A percentile compares a stretch with the other conserved stretches of the same genome.
Conservation (phyloP, 2,113 vertebrate genomes). For the Gnathonemus echidnorhynchus region DNA sequence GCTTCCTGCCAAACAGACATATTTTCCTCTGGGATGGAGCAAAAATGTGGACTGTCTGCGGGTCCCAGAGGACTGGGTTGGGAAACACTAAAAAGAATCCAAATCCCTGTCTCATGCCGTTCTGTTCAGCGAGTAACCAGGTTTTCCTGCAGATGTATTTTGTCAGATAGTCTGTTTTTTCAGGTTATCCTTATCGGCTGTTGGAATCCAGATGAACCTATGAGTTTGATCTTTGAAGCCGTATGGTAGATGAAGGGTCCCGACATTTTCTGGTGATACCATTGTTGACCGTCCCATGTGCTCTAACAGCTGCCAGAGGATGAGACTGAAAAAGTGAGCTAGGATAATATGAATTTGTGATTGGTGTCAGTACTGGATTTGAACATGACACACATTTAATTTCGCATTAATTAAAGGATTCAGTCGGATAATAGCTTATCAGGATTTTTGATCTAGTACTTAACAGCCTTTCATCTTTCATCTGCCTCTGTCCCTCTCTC, state of each 20-base stretch:
- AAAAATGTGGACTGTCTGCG: neutral
- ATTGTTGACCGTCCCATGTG: neutral
- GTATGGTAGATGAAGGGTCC: neutral
- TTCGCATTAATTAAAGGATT: neutral
- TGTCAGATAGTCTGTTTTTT: neutral
- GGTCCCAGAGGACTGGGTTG: neutral
- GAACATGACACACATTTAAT: neutral
- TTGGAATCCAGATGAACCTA: neutral
- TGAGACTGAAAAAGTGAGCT: neutral
- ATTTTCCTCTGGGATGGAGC: neutral
- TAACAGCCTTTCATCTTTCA: neutral
- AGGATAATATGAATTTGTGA: neutral
- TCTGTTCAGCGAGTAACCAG: neutral
- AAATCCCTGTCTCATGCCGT: neutral
- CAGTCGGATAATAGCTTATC: neutral
- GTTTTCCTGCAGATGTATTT: neutral
- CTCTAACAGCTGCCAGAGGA: neutral
- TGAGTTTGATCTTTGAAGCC: neutral
- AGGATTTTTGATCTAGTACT: neutral
- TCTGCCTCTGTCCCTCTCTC: neutral
- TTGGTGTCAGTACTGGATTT: neutral
- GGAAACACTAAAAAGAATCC: neutral
- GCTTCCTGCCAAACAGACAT: neutral
- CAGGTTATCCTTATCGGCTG: neutral
- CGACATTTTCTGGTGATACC: neutral